A percentile compares a stretch with the other conserved stretches of the same genome.
phyloP scores from a whole-genome alignment of 2,797 vertebrate genomes.

The Anguilla anguilla region DNA sequence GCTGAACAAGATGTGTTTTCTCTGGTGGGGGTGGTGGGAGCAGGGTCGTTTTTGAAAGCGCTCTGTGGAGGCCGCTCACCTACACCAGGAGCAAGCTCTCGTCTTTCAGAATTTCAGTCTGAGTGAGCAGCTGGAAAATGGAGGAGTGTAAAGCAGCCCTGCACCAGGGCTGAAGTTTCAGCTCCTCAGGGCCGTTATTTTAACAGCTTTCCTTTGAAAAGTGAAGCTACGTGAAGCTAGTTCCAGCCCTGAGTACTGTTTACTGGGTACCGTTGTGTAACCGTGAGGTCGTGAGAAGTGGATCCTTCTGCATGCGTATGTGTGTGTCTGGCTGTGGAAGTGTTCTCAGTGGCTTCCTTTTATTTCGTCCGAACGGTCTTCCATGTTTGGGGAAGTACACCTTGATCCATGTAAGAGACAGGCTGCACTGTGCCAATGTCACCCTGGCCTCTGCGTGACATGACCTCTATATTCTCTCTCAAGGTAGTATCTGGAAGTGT shows the following conservation, averaged over 20 bases:
- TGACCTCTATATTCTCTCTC: conserved; percentile 2
- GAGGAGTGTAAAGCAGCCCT: not conserved
- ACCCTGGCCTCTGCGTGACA: not conserved
- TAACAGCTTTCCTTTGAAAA: not conserved
- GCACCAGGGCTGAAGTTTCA: no score
- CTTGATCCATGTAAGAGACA: not conserved
- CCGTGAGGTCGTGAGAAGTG: not conserved
- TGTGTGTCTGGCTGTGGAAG: not conserved
- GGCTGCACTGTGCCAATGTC: not conserved
- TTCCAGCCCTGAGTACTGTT: not conserved
- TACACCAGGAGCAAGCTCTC: not conserved
- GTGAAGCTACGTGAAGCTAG: not conserved
- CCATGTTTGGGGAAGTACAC: not conserved
- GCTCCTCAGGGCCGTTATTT: not conserved
- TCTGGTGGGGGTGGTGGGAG: not conserved
- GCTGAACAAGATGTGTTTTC: not conserved
- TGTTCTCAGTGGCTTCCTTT: not conserved
- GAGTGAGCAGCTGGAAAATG: not conserved
- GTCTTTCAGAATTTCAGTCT: not conserved
- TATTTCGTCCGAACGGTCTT: not conserved
- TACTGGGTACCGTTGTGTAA: not conserved
- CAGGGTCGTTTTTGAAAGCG: not conserved
- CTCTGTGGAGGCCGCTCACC: not conserved
- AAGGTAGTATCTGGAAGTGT: not conserved
- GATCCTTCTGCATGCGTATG: not conserved